Base-by-base conservation (phyloP, 1,140 invertebrate genomes). In the Aporrectodea caliginosa region DNA sequence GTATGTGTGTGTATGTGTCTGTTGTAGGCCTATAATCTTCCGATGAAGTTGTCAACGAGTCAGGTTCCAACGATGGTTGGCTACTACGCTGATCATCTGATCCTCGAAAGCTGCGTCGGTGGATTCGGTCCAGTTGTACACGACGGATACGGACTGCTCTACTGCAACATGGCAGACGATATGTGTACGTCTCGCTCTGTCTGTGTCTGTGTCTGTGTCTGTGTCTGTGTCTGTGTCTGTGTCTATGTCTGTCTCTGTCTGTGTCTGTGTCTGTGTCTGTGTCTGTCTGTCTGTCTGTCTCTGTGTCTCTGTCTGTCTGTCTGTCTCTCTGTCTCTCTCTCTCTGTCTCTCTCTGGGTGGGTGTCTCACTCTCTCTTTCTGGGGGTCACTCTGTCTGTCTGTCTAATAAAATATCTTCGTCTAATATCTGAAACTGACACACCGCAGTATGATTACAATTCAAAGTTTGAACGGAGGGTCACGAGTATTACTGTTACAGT, bases 71-170 rank as follows among this genome's bases (percentile, higher is more conserved):
- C 75, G 27, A 69, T 12, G 14, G 22, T 77, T 6, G 75, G 75
- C 30, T 27, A 69, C 33, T 33, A 29, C 6, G 43, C 14, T 14
- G 32, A 69, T 29, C 22, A n/a, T 29, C 43, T 77, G 35, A 69
- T 77, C 6, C 75, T 35, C 16, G 75, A 77, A 35, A 68, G 35
- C 27, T 69, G 35, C 33, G 32, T 68, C 2, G 75, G 75, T 16
- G 75, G 75, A 2, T 77, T 77, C 75, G 75, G 75, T n/a, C 75
- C 75, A n/a, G 2, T 35, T 6, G 2, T 2, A 2, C 34, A 58
- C 33, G 43, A 77, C 2, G 75, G 75, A 22, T 77, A 77, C 43
- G 75, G 75, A 22, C 2, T 77, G 43, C 75, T 77, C 34, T 77
- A 77, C 33, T 22, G 16, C 35, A 27, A 16, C 33, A 68, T 77